Evolutionary conservation across 2,888 invertebrate genomes (phyloP).

Genomic region (Xylota sylvarum): DNA sequence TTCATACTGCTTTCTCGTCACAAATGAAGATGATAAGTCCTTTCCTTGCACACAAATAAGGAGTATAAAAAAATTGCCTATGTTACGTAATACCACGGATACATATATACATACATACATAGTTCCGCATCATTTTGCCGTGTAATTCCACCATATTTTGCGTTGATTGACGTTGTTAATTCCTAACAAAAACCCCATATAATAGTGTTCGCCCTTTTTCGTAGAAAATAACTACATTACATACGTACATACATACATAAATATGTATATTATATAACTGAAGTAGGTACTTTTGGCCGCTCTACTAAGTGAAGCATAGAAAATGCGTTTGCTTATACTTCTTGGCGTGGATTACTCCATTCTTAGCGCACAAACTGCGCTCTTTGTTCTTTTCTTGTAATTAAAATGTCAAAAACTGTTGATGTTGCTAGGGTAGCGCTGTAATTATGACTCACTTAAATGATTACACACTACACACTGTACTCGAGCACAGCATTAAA

Average conservation of each 20-base stretch:
- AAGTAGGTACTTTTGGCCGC: conserved; percentile 9
- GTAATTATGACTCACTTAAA: conserved; percentile 53
- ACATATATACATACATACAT: neutral
- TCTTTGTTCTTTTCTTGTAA: conserved; percentile 39
- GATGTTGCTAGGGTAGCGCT: conserved; percentile 10
- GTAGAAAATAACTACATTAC: neutral
- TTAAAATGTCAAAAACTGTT: conserved; percentile 61
- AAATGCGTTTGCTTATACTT: conserved; percentile 40
- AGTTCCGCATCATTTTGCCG: neutral
- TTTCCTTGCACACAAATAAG: no score
- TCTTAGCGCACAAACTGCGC: conserved; percentile 1
- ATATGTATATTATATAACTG: neutral
- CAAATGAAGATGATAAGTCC: no score
- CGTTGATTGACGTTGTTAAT: conserved; percentile 40
- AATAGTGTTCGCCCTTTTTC: conserved; percentile 18
- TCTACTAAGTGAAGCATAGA: neutral
- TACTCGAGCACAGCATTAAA: neutral
- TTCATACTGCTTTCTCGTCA: no score
- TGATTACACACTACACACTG: conserved; percentile 11
- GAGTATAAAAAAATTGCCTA: no score
- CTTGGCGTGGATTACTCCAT: conserved; percentile 38
- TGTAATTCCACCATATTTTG: conserved; percentile 9
- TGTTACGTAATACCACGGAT: no score
- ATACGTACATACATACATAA: neutral
- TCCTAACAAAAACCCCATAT: conserved; percentile 14